Evolutionary conservation across 2,888 invertebrate species (phyloP).

Genomic region (Volucella inflata): DNA sequence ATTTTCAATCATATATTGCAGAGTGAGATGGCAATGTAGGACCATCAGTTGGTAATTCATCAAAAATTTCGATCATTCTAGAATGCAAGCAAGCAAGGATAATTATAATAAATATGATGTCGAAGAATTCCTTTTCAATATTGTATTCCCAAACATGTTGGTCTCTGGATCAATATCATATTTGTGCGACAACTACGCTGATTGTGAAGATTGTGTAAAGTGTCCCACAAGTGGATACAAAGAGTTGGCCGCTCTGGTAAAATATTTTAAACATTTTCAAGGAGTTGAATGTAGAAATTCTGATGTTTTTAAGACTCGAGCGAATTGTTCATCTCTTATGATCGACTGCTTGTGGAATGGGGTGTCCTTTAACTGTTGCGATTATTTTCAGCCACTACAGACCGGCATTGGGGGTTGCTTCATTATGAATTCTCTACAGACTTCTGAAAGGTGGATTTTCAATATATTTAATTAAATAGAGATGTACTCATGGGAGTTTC

Average conservation of each 20-base stretch:
- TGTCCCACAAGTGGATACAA: conserved; percentile 80
- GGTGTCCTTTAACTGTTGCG: conserved; percentile 86
- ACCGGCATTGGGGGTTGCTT: conserved; percentile 87
- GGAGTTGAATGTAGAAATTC: no score
- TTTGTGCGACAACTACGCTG: conserved; percentile 76
- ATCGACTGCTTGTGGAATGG: conserved; percentile 85
- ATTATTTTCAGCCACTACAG: conserved; percentile 86
- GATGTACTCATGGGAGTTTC: background rate
- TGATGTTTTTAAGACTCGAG: conserved; percentile 77
- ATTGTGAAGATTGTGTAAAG: conserved; percentile 78
- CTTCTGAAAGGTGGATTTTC: conserved; percentile 83
- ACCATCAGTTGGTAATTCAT: conserved; percentile 26
- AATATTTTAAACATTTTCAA: background rate
- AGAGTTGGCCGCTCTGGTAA: conserved; percentile 77
- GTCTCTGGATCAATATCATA: conserved; percentile 77
- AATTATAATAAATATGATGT: conserved; percentile 80
- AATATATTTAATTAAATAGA: background rate
- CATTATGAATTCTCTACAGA: conserved; percentile 86
- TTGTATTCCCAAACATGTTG: conserved; percentile 81
- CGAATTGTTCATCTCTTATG: conserved; percentile 85
- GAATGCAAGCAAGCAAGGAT: conserved; percentile 61
- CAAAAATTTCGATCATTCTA: conserved; percentile 25
- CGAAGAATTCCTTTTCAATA: conserved; percentile 80
- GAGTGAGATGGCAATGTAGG: conserved; percentile 38
- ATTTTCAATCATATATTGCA: background rate